Evolutionary conservation across 2,888 invertebrate genomes (phyloP), one percentile per base, ranked within the genome.

Genomic region (Harpagoxenus sublaevis): DNA sequence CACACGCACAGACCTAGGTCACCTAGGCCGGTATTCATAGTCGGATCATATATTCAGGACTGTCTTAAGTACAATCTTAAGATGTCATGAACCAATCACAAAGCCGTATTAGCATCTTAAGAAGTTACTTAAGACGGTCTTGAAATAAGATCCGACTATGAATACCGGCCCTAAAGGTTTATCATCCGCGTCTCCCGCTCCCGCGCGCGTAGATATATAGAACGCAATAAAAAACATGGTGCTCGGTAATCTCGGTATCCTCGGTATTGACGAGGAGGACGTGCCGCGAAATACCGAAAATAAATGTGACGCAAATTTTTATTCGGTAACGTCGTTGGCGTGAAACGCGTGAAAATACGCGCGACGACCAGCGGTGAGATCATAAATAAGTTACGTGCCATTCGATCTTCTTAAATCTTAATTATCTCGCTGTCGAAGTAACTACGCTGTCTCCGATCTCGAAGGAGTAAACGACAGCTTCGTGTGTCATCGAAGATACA

Each of bases 191-290:
- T 31, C 31, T 31, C 35, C 35, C 35, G 66, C 31, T 31, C 35
- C 35, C 35, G 66, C 28, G 15, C 28, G 12, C 18, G 18, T 48
- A 48, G n/a, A 74, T 0, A 23, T 23, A 23, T 48, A 48, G n/a
- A 74, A 62, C 60, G 45, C 15, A 55, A 42, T 53, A 4, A 75
- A 75, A 4, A 75, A 75, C 48, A 75, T 51, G 63, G 48, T 75
- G 63, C 2, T 23, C 15, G 15, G n/a, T n/a, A n/a, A n/a, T n/a
- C n/a, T n/a, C n/a, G n/a, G n/a, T n/a, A n/a, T n/a, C n/a, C 2
- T 23, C 15, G 15, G 15, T 63, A 9, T 35, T 8, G 51, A 51
- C 9, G 23, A 23, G 15, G 5, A 45, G 35, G 45, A 73, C 28
- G 18, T 55, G 28, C 9, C 18, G 28, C 31, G 8, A 15, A 3